phyloP scores from a whole-genome alignment of 2,797 vertebrate genomes.

The Eremophila alpestris region DNA sequence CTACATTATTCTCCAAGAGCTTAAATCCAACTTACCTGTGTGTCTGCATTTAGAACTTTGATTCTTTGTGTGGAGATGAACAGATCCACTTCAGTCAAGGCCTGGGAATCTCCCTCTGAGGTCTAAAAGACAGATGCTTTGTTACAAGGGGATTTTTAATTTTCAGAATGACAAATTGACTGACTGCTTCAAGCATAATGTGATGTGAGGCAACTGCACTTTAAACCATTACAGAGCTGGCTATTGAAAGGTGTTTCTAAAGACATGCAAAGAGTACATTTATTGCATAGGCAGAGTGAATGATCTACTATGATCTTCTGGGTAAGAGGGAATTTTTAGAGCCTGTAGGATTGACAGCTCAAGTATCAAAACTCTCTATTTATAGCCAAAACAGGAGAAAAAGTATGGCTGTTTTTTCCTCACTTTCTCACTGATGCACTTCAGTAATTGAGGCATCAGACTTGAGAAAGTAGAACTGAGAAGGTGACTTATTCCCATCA shows the following conservation, averaged over 20 bases:
- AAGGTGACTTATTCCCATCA: background rate
- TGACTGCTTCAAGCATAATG: background rate
- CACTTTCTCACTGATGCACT: background rate
- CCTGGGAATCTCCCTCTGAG: slow-evolving; percentile 91
- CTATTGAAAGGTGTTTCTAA: background rate
- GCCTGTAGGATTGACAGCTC: background rate
- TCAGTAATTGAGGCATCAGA: background rate
- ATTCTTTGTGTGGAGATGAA: slow-evolving; percentile 99
- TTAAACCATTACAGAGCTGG: background rate
- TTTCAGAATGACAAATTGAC: background rate
- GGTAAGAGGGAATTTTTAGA: background rate
- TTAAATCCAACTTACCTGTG: slow-evolving; percentile 82
- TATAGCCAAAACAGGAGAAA: background rate
- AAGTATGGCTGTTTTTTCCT: background rate
- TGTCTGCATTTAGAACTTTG: slow-evolving; percentile 97
- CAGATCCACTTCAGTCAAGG: slow-evolving; percentile 95
- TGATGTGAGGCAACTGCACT: background rate
- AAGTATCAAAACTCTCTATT: background rate
- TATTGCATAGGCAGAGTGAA: background rate
- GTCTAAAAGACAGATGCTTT: slow-evolving; percentile 75
- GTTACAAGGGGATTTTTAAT: background rate
- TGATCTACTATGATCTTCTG: background rate
- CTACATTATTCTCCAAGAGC: background rate
- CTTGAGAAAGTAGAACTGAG: background rate
- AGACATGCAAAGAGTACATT: background rate